Conservation (phyloP, 1,140 invertebrate genomes). For the Bilobella aurantiaca region DNA sequence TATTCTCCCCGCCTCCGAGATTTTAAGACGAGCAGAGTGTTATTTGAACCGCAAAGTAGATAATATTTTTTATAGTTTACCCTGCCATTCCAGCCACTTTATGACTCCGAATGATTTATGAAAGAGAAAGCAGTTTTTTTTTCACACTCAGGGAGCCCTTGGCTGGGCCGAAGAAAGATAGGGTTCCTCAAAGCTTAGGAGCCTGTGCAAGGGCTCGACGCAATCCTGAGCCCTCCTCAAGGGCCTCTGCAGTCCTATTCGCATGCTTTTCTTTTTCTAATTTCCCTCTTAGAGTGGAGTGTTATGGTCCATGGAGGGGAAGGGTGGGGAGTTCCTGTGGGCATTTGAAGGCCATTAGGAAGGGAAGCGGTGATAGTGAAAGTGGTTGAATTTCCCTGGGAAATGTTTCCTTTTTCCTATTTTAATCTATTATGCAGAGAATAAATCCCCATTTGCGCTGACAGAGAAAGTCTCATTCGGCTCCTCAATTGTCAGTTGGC, state of each 20-base stretch:
- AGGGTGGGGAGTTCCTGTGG: neutral
- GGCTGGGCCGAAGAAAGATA: too few species aligned
- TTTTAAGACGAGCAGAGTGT: neutral
- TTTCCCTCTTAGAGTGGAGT: neutral
- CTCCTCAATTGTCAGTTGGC: conserved; percentile 34
- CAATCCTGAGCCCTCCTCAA: too few species aligned
- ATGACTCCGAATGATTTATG: neutral
- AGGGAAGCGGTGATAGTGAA: conserved; percentile 2
- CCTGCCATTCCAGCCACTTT: neutral
- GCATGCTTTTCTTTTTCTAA: too few species aligned
- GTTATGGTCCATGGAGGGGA: neutral
- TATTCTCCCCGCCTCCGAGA: too few species aligned
- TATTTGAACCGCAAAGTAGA: neutral
- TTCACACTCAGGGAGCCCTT: neutral
- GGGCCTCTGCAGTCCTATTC: too few species aligned
- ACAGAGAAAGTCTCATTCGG: conserved; percentile 32
- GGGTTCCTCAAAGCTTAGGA: too few species aligned
- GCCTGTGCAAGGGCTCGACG: too few species aligned
- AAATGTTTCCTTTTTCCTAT: conserved; percentile 19
- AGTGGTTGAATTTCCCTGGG: conserved; percentile 9
- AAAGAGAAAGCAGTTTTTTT: neutral
- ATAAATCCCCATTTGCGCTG: conserved; percentile 36
- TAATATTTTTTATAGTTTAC: neutral
- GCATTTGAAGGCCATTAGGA: conserved; percentile 5
- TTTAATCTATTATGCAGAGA: conserved; percentile 35